Percentiles rank a stretch among this genome's conserved stretches.
Evolutionary conservation across 35 echinoderm and acorn worm species (phyloP).

Genomic region (Patiria miniata): DNA sequence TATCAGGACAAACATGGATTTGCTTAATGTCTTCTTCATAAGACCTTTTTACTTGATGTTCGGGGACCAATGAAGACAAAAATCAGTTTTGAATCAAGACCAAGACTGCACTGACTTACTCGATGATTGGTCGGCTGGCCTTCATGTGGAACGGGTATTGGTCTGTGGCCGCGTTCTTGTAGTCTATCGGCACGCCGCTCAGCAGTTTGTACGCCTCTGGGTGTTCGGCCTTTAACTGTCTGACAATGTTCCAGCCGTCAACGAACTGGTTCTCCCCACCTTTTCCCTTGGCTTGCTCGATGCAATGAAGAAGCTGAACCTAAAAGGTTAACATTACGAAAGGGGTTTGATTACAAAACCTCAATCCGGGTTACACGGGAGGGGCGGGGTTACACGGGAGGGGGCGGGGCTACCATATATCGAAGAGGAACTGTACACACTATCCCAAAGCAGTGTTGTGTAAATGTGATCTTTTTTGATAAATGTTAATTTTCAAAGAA

Average conservation of each 20-base stretch:
- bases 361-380: too few relatives aligned
- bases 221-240: neutral
- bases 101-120: slow-evolving; percentile 6
- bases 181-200: neutral
- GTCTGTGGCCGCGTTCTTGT: slow-evolving; percentile 2
- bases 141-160: slow-evolving; percentile 18
- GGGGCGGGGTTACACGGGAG: too few relatives aligned
- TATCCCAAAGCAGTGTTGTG: too few relatives aligned
- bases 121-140: slow-evolving; percentile 3
- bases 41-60: too few relatives aligned
- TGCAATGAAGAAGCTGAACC: slow-evolving; percentile 27
- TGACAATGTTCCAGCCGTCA: slow-evolving; percentile 19
- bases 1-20: too few relatives aligned
- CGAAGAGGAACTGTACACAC: too few relatives aligned
- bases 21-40: too few relatives aligned
- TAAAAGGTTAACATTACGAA: neutral
- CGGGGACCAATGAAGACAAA: too few relatives aligned
- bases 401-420: too few relatives aligned
- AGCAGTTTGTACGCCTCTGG: neutral
- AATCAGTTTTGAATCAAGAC: neutral
- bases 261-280: slow-evolving; percentile 30
- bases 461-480: too few relatives aligned
- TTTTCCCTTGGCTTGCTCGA: slow-evolving; percentile 27
- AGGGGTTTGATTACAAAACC: too few relatives aligned
- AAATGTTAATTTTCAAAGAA: too few relatives aligned